Percentiles rank a stretch among this genome's conserved stretches.
Conservation (phyloP, 2,888 invertebrate genomes). For the Pammene aurita region DNA sequence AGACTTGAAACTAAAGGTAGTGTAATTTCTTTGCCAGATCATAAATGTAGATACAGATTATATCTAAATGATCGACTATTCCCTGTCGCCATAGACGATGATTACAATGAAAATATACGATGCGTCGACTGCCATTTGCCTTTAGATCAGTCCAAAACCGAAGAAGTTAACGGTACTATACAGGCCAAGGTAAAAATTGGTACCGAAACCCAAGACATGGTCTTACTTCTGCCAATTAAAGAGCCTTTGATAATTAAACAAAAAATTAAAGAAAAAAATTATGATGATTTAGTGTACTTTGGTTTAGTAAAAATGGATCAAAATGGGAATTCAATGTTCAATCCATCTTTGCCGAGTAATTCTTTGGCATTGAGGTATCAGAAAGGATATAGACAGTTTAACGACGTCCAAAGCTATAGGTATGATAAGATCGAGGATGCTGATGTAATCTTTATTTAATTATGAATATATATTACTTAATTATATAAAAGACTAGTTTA, state of each 20-base stretch:
- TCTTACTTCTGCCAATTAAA: slow-evolving; percentile 68
- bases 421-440: slow-evolving; percentile 57
- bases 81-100: slow-evolving; percentile 77
- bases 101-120: slow-evolving; percentile 71
- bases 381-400: slow-evolving; percentile 66
- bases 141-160: slow-evolving; percentile 54
- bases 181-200: slow-evolving; percentile 73
- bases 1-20: slow-evolving; percentile 58
- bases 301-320: slow-evolving; percentile 68
- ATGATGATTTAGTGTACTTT: slow-evolving; percentile 65
- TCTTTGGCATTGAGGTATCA: slow-evolving; percentile 75
- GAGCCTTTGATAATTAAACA: slow-evolving; percentile 69
- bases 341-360: slow-evolving; percentile 59
- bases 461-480: not conserved
- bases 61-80: slow-evolving; percentile 83
- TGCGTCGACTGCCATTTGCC: slow-evolving; percentile 80
- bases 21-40: slow-evolving; percentile 59
- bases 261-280: slow-evolving; percentile 53
- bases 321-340: slow-evolving; percentile 65
- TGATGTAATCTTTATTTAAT: slow-evolving; percentile 64
- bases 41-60: slow-evolving; percentile 82
- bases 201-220: slow-evolving; percentile 59
- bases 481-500: no score
- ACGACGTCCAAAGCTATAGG: slow-evolving; percentile 48
- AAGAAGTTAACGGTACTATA: slow-evolving; percentile 67